Evolutionary conservation across 2,113 vertebrate genomes (phyloP).

Genomic region (Taxidea taxus): DNA sequence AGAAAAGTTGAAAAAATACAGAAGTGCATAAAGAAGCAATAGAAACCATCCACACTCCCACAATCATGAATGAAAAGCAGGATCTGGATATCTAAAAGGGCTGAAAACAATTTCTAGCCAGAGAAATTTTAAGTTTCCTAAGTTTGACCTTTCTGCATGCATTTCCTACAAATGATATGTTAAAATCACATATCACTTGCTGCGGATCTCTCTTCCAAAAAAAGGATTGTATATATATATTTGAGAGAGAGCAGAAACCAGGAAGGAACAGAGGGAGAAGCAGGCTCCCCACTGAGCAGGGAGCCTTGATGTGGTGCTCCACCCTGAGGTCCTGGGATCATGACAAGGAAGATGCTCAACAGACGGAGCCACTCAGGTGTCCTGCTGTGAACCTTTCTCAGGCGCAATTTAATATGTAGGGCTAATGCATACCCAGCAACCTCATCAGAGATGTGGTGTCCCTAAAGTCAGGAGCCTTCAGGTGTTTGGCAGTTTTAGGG

Average conservation of each 20-base stretch:
- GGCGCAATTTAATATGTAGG: not conserved
- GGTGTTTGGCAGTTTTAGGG: conserved; percentile 44
- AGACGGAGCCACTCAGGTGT: not conserved
- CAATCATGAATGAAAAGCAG: not conserved
- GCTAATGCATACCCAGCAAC: not conserved
- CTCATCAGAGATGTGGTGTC: not conserved
- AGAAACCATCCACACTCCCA: not conserved
- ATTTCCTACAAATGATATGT: not conserved
- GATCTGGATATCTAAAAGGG: not conserved
- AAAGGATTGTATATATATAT: too few relatives aligned
- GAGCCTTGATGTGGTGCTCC: not conserved
- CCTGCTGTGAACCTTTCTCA: not conserved
- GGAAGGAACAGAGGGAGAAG: not conserved
- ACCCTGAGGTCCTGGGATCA: not conserved
- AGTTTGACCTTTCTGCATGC: not conserved
- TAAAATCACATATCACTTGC: not conserved
- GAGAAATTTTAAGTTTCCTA: not conserved
- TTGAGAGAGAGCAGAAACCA: not conserved
- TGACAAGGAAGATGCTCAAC: not conserved
- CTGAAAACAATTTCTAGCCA: not conserved
- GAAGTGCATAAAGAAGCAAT: not conserved
- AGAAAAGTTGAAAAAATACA: not conserved
- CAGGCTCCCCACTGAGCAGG: not conserved
- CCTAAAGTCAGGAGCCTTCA: not conserved
- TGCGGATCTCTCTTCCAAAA: not conserved